These are phyloP conservation scores for Sebastes minor DNA, from an alignment of 2,797 vertebrate genomes.

Conservation along the genomic window DNA sequence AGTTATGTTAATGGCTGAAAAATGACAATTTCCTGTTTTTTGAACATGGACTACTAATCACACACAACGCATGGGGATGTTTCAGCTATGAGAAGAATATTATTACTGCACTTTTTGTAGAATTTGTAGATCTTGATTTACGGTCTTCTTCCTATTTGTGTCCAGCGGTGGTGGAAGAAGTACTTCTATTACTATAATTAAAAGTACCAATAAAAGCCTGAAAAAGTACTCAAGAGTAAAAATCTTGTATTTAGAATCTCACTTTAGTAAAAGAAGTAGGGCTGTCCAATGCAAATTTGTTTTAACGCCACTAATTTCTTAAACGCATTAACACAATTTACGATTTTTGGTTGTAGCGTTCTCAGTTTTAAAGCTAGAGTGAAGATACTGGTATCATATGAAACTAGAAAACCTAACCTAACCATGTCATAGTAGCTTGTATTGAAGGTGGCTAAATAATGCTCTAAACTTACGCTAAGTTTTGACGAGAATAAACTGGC, in stretches of 20 bases:
- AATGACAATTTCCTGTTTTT: neutral
- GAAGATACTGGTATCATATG: no score
- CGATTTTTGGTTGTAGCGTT: no score
- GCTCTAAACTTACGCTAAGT: rapidly evolving
- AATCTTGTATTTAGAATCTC: neutral
- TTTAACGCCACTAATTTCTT: no score
- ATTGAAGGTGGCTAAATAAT: rapidly evolving
- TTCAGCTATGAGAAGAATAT: neutral
- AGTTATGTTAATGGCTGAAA: neutral
- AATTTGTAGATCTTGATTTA: neutral
- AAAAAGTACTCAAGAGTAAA: neutral
- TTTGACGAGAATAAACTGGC: no score
- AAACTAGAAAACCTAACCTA: no score
- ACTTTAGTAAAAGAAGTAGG: neutral
- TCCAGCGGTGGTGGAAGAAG: neutral
- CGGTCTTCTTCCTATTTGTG: neutral
- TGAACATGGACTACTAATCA: neutral
- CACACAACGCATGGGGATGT: neutral
- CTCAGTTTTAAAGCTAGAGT: no score
- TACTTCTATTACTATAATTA: neutral
- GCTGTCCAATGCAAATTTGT: rapidly evolving
- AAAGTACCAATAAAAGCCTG: neutral
- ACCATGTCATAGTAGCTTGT: rapidly evolving
- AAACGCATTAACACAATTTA: no score
- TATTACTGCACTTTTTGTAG: neutral